Base-by-base conservation (phyloP, 2,113 vertebrate genomes). In the Lampris megalopsis region DNA sequence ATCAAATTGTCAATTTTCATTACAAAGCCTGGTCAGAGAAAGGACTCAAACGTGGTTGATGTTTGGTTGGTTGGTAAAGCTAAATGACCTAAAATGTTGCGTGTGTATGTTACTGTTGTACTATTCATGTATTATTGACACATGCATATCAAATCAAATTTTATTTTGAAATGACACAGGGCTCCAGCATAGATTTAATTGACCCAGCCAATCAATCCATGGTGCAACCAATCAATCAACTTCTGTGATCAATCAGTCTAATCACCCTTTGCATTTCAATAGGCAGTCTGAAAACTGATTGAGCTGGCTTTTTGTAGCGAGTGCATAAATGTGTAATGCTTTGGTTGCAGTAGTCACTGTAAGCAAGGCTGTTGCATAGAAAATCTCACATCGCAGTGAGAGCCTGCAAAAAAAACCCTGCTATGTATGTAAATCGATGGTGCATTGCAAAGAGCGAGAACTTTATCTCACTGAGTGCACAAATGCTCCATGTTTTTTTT, bases 261-360 rank as follows among this genome's bases (percentile, higher is more conserved):
- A 71, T 80, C 5, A n/a, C 8, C 1, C 67, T 81, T 82, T 70
- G 80, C 72, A 81, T 83, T 79, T 65, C 74, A 85, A 80, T 83
- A 81, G 61, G 68, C 6, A 48, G 11, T 68, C 36, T 3, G 84
- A 10, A 60, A 82, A 79, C 6, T 54, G 53, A 84, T 89, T 71
- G 9, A 68, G 70, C 36, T 50, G 67, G 41, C 63, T 69, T 80
- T 24, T 79, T 72, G 36, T 75, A 71, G 78, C 65, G 24, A 74
- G 59, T 45, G 61, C 67, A 63, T 56, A 61, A 67, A 83, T 81
- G 59, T 73, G 73, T 81, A 61, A 42, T 50, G n/a, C 61, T 63
- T 68, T 13, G 71, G 60, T 43, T 53, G 56, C 52, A 36, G 59
- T 43, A 47, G 43, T 1, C 57, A 70, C 10, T 56, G 74, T 38